phyloP scores from a whole-genome alignment of 1,140 invertebrate genomes.

The Episyrphus balteatus region DNA sequence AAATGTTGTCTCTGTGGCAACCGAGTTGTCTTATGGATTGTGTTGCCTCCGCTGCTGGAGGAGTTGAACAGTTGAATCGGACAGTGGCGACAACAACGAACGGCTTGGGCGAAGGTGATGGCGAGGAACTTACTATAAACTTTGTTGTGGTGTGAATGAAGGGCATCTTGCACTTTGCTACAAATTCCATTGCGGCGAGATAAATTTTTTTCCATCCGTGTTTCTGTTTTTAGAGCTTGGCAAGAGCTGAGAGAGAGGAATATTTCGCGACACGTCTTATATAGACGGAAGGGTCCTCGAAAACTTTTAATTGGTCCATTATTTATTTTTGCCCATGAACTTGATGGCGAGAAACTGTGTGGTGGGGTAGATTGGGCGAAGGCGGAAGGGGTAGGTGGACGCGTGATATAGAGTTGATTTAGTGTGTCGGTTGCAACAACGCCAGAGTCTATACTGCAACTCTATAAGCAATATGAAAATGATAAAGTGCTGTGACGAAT shows the following conservation, averaged over 20 bases:
- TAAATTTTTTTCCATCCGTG: background rate
- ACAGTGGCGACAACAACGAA: too few relatives aligned
- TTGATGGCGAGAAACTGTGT: background rate
- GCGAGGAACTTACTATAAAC: too few relatives aligned
- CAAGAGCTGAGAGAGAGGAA: background rate
- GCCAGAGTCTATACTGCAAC: background rate
- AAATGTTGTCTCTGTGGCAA: background rate
- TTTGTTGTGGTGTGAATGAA: too few relatives aligned
- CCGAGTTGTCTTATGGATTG: background rate
- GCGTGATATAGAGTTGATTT: background rate
- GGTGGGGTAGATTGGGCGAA: too few relatives aligned
- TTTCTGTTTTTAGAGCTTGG: background rate
- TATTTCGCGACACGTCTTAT: background rate
- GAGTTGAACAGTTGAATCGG: too few relatives aligned
- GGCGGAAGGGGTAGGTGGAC: background rate
- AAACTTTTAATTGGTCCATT: background rate
- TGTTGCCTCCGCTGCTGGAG: background rate
- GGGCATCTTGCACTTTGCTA: too few relatives aligned
- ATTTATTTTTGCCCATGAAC: background rate
- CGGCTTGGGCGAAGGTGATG: too few relatives aligned
- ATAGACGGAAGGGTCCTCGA: too few relatives aligned
- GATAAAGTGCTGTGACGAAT: too few relatives aligned
- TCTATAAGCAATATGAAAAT: background rate
- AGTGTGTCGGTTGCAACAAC: background rate
- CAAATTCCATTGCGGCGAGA: too few relatives aligned